Base-by-base conservation (phyloP, 2,797 vertebrate genomes). In the Tauraco hartlaubi region DNA sequence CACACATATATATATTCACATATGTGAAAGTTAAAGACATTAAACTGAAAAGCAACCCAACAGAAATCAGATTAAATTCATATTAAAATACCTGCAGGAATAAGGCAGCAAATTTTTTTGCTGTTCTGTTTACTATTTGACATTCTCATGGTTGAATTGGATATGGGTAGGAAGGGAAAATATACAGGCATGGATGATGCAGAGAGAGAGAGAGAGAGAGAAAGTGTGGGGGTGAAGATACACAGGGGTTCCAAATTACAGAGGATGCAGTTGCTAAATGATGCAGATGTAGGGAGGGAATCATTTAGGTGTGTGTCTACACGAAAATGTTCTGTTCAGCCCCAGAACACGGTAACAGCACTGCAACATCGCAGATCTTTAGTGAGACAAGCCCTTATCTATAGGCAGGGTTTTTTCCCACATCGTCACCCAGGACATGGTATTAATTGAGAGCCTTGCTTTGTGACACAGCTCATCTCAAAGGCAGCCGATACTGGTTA, bases 111-210 rank as follows among this genome's bases (percentile, higher is more conserved):
- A 8, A 1, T 28, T 67, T n/a, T 63, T 71, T 83, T 76, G 29
- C 59, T 90, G 35, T 66, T 79, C 28, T 62, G 9, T 86, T 94
- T 78, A 77, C 51, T 85, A 33, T 66, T 72, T 95, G 48, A 72
- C 44, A 43, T 91, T 85, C 55, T 74, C 64, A 41, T 59, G 43
- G 74, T 44, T 85, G 63, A 91, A 64, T 74, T 43, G 54, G 37
- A 89, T 66, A 31, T 26, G 79, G 43, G n/a, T 51, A 85, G 75
- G 75, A 92, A 67, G 89, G 91, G 64, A 75, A 96, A 91, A 92
- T 86, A 28, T 9, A 80, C 9, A 90, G 29, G 18, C 8, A 5
- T 69, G 52, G 72, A 72, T 76, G 63, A 63, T 43, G 48, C 15
- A 48, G 44, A 28, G 26, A 21, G 35, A 54, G 26, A 52, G 64